Evolutionary conservation across 1,140 invertebrate genomes (phyloP), one percentile per base, ranked within the genome.

Genomic region (Heliconius hermathena): DNA sequence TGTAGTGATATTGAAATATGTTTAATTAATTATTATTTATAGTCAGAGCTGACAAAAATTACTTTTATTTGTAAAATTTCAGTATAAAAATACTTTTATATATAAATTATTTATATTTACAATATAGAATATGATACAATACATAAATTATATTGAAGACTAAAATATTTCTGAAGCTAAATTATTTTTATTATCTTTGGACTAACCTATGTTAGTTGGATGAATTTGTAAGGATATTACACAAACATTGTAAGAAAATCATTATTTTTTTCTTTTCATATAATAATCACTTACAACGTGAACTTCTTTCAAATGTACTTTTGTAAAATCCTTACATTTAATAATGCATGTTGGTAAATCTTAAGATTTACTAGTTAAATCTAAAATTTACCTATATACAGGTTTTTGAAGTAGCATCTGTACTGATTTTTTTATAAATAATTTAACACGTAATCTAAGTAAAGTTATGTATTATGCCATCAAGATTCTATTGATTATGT

Each of bases 251-350:
- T 66, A 66, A 66, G 60, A 11, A 29, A 29, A 66, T 29, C 11
- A 66, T 66, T 66, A 57, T 57, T 60, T 60, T 26, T 60, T 60
- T 16, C n/a, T n/a, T 66, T 29, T 66, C 4, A 66, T 66, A 66
- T 29, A 66, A 66, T 22, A 66, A 66, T 66, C 26, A 26, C 60
- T 66, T 66, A 66, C 60, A 26, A 66, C 3, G 60, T 66, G 26
- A 29, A n/a, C 54, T 60, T 60, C n/a, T 29, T 16, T 66, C 22
- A 29, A 16, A 66, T 29, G 11, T 26, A 66, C 1, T 26, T 13
- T 66, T 66, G 22, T 29, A 66, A 66, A 66, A 66, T 66, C 60
- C 60, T 66, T 66, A 66, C 60, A 16, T 13, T 29, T 29, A 5
- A 4, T 1, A 16, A 13, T 6, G 26, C 54, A 26, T 1, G 2